Evolutionary conservation across 2,888 invertebrate species (phyloP), one percentile per base, ranked within the genome.

Genomic region (Hofmannophila pseudospretella): DNA sequence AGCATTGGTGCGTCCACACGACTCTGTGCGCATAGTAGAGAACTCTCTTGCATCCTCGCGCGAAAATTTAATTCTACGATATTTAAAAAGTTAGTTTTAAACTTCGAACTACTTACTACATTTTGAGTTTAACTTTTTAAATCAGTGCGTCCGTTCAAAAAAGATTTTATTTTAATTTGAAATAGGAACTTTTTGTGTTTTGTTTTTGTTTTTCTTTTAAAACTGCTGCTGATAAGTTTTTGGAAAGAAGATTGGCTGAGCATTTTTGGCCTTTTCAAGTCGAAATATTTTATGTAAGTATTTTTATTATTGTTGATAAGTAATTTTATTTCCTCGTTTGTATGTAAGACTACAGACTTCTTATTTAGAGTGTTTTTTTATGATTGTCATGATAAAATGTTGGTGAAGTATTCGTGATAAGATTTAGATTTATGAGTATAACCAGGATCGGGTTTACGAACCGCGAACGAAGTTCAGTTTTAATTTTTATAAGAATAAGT

Each of bases 1-100:
- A 32, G 13, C 35, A 20, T 19, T 27, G 39, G 9, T 19, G 32
- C 32, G 39, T 11, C 10, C 32, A 27, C 35, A 39, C 39, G 39
- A 32, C 16, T n/a, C n/a, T 25, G 23, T 23, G 1, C 16, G 16
- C n/a, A n/a, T n/a, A 16, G 16, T 16, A 4, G 16, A 23, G 23
- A 4, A n/a, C n/a, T 23, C 23, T n/a, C n/a, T 14, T 9, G n/a
- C 25, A 3, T 31, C 13, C 13, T 13, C 39, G 31, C 34, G 39
- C 35, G 34, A 34, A 30, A 35, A 32, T 32, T 5, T 16, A 5
- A 16, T 4, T 16, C 8, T 22, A 12, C 10, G 3, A 16, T 3
- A 20, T 33, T 35, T 28, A 32, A 35, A 39, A 35, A 19, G 31
- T 39, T 39, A 12, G 12, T 12, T 32, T 32, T 22, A 10, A 32